These are phyloP conservation scores for Pseudococcus longispinus DNA, from an alignment of 2,888 invertebrate species.

Conservation along the genomic window DNA sequence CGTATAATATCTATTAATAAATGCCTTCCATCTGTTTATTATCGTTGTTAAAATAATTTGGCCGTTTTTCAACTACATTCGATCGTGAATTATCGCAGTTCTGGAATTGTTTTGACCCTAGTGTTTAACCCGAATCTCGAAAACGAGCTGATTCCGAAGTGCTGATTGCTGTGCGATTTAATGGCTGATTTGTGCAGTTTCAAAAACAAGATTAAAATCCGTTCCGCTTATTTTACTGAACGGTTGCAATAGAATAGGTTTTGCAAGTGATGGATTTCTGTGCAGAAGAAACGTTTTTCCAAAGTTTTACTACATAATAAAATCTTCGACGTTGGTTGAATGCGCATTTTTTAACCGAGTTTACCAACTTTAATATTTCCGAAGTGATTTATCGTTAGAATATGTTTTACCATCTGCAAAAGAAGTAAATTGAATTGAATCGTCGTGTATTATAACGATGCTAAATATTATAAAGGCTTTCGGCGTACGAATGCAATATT, in stretches of 20 bases:
- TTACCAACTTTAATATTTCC: not conserved
- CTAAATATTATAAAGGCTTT: not conserved
- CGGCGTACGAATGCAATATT: not conserved
- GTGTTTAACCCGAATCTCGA: not conserved
- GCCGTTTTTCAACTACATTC: not conserved
- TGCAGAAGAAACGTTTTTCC: not conserved
- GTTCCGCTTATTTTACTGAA: too few species aligned
- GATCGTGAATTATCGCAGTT: not conserved
- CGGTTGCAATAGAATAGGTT: too few species aligned
- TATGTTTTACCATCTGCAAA: not conserved
- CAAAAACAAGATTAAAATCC: too few species aligned
- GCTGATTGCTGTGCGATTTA: not conserved
- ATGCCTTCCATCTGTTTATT: conserved; percentile 8
- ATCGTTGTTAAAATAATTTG: conserved; percentile 33
- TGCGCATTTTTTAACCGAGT: too few species aligned
- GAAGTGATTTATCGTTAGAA: not conserved
- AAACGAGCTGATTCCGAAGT: not conserved
- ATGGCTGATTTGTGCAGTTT: not conserved
- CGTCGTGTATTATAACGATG: not conserved
- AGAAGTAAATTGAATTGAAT: not conserved
- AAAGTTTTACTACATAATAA: not conserved
- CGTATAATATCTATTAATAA: conserved; percentile 36
- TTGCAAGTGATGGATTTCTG: not conserved
- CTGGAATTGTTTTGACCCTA: not conserved
- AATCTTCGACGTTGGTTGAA: not conserved